phyloP scores from a whole-genome alignment of 2,113 vertebrate genomes.

The Columba livia region DNA sequence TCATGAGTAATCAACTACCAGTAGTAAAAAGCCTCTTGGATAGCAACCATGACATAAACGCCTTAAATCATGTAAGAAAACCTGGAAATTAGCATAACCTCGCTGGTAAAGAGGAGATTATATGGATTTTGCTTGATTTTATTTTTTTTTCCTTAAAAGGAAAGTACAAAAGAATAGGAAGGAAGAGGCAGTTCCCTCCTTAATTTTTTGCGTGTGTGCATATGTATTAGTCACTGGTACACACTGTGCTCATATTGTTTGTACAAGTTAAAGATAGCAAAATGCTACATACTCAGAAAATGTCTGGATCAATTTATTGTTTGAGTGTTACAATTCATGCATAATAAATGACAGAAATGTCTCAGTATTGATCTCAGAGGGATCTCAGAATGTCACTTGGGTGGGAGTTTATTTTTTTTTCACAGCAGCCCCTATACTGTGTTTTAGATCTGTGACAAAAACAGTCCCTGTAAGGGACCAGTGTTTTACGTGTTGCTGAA shows the following conservation, averaged over 20 bases:
- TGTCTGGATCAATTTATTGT: neutral
- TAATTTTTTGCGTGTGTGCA: neutral
- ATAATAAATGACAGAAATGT: neutral
- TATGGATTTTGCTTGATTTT: neutral
- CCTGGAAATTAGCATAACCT: neutral
- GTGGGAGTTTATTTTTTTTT: neutral
- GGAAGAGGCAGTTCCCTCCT: neutral
- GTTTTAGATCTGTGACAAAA: neutral
- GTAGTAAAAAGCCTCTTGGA: slow-evolving; percentile 81
- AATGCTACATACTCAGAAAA: neutral
- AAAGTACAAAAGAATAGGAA: neutral
- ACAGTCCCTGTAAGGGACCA: neutral
- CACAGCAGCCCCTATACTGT: neutral
- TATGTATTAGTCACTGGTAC: neutral
- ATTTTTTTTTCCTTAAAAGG: neutral
- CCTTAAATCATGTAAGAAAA: slow-evolving; percentile 80
- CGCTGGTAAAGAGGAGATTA: neutral
- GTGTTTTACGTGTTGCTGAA: neutral
- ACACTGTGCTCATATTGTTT: slow-evolving; percentile 1
- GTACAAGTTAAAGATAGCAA: neutral
- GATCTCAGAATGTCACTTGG: neutral
- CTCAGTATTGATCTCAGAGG: neutral
- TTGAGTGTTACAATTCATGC: neutral
- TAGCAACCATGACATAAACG: slow-evolving; percentile 75
- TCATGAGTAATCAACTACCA: slow-evolving; percentile 76